Conservation (phyloP, 2,797 vertebrate genomes). For the Tragopan temminckii region DNA sequence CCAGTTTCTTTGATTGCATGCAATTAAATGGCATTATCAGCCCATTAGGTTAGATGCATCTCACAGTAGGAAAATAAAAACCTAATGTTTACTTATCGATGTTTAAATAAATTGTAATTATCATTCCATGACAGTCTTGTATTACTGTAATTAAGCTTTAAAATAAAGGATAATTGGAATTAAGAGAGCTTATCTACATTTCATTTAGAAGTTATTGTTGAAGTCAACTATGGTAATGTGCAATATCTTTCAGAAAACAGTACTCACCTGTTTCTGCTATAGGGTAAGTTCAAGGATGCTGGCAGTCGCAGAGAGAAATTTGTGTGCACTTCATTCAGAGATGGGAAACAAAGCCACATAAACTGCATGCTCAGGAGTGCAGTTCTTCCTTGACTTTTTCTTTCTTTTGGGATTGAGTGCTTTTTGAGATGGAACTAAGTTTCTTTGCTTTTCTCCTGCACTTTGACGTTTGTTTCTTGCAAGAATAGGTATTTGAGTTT, state of each 20-base stretch:
- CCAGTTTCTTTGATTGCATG: slow-evolving; percentile 53
- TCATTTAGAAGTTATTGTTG: slow-evolving; percentile 49
- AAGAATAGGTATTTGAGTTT: not conserved
- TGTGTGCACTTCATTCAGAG: not conserved
- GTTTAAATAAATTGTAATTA: slow-evolving; percentile 72
- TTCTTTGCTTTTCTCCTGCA: not conserved
- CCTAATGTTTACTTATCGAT: slow-evolving; percentile 64
- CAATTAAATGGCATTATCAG: slow-evolving; percentile 63
- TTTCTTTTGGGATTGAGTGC: not conserved
- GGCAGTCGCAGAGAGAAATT: not conserved
- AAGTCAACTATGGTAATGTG: slow-evolving; percentile 25
- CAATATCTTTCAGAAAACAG: slow-evolving; percentile 22
- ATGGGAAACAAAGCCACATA: not conserved
- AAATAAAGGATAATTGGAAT: slow-evolving; percentile 67
- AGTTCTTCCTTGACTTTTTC: not conserved
- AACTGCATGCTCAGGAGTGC: not conserved
- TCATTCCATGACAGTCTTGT: slow-evolving; percentile 48
- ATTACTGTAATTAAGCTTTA: slow-evolving; percentile 68
- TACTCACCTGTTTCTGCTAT: not conserved
- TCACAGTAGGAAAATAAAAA: slow-evolving; percentile 69
- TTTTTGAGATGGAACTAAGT: not conserved
- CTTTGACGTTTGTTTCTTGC: slow-evolving; percentile 14
- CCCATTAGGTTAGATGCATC: slow-evolving; percentile 65
- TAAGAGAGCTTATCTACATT: slow-evolving; percentile 52
- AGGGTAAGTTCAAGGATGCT: not conserved